phyloP scores from a whole-genome alignment of 2,888 invertebrate species.

The Trichopoda pennipes region DNA sequence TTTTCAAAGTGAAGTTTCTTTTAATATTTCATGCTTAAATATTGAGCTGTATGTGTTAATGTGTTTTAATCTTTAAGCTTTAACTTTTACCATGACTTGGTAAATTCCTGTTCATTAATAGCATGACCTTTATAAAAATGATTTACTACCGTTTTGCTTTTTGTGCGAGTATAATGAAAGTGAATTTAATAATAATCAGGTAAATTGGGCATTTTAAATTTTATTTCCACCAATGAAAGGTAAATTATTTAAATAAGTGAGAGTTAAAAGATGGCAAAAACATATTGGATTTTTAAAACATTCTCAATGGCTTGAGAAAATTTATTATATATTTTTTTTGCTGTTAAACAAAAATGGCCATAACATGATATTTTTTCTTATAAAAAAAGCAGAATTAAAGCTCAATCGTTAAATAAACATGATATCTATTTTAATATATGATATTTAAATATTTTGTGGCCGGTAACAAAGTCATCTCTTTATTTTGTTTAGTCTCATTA shows the following conservation, averaged over 20 bases:
- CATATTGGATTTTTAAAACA: not conserved
- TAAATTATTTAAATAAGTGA: not conserved
- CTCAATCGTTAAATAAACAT: no score
- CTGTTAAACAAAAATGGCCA: not conserved
- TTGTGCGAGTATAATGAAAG: conserved; percentile 44
- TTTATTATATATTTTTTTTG: not conserved
- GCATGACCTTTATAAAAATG: conserved; percentile 61
- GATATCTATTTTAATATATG: no score
- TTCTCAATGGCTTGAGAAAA: not conserved
- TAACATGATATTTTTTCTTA: no score
- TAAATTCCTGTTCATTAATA: conserved; percentile 56
- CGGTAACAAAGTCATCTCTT: no score
- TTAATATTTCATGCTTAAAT: conserved; percentile 11
- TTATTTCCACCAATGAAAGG: not conserved
- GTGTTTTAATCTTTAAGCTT: conserved; percentile 22
- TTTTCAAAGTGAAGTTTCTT: not conserved
- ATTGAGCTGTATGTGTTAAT: conserved; percentile 50
- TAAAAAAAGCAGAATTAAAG: no score
- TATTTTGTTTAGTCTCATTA: no score
- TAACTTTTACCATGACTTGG: conserved; percentile 65
- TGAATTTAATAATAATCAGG: conserved; percentile 15
- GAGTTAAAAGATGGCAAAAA: not conserved
- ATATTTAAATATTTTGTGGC: no score
- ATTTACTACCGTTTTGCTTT: conserved; percentile 43
- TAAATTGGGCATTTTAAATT: not conserved